phyloP scores from a whole-genome alignment of 2,797 vertebrate genomes.

The Ciconia nigra region DNA sequence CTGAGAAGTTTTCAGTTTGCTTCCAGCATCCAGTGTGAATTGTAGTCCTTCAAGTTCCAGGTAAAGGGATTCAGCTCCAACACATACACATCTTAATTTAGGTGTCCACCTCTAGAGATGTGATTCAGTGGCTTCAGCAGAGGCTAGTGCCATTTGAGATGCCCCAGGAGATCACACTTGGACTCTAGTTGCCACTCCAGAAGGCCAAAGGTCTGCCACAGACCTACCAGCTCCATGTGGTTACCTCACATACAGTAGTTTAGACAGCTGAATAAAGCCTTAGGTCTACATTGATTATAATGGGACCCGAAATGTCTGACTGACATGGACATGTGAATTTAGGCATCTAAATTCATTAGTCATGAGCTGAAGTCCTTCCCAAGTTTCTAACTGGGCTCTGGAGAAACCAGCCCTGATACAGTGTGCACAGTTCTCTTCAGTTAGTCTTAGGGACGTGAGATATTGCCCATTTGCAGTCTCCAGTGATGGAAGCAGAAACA shows the following conservation, averaged over 20 bases:
- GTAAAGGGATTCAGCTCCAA: not conserved
- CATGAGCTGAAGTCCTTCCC: not conserved
- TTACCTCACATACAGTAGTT: not conserved
- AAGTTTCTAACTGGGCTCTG: not conserved
- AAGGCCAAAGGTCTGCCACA: not conserved
- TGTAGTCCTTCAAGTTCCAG: accelerated
- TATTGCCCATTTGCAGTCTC: not conserved
- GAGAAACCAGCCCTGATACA: not conserved
- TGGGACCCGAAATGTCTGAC: not conserved
- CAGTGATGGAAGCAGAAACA: not conserved
- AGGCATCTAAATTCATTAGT: not conserved
- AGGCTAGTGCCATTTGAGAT: not conserved
- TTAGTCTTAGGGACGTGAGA: not conserved
- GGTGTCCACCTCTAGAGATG: not conserved
- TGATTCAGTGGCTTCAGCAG: not conserved
- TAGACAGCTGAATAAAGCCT: not conserved
- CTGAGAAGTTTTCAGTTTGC: not conserved
- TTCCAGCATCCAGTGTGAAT: not conserved
- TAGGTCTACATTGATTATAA: not conserved
- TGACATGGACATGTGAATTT: not conserved
- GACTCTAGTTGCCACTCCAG: not conserved
- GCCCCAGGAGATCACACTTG: not conserved
- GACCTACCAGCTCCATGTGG: not conserved
- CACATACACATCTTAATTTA: not conserved
- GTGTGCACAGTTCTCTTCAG: not conserved